Evolutionary conservation across 2,797 vertebrate genomes (phyloP).

Genomic region (Manis crassicaudata): DNA sequence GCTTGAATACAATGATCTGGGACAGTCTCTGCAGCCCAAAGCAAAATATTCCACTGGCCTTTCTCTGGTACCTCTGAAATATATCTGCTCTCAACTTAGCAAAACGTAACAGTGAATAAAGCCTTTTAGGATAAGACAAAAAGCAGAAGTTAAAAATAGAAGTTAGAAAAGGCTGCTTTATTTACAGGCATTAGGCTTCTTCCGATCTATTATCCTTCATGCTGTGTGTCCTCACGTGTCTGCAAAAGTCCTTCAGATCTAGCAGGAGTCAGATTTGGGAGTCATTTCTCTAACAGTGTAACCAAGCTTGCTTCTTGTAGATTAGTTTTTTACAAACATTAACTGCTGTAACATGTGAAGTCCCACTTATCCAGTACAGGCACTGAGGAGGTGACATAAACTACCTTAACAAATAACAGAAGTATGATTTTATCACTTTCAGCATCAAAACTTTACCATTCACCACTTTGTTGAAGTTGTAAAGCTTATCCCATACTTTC

Average conservation of each 20-base stretch:
- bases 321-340: not conserved
- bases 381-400: not conserved
- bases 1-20: not conserved
- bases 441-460: not conserved
- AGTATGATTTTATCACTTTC: constrained; percentile 5
- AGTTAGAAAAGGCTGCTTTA: not conserved
- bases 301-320: not conserved
- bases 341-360: not conserved
- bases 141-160: constrained; percentile 27
- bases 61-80: not conserved
- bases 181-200: not conserved
- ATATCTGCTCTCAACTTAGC: not conserved
- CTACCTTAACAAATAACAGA: not conserved
- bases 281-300: not conserved
- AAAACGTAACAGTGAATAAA: not conserved
- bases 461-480: not conserved
- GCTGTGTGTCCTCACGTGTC: not conserved
- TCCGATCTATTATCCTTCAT: not conserved
- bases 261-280: not conserved
- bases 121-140: not conserved
- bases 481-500: constrained; percentile 26
- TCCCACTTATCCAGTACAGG: not conserved
- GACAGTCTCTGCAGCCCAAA: not conserved
- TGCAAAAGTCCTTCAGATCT: not conserved
- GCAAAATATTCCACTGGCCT: not conserved